Evolutionary conservation across 2,888 invertebrate genomes (phyloP).

Genomic region (Apamea epomidion): DNA sequence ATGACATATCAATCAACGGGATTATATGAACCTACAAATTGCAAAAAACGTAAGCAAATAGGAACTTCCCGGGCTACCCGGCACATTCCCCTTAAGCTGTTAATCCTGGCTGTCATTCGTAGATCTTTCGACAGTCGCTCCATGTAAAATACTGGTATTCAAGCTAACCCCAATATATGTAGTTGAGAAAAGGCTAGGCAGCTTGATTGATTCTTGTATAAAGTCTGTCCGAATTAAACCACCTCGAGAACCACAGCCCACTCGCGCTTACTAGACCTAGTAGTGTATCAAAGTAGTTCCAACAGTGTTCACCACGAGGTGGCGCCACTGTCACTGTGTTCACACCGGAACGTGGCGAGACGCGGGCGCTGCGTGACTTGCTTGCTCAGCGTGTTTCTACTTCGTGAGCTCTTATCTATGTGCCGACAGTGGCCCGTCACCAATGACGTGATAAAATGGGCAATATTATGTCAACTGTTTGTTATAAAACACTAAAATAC

Average conservation of each 20-base stretch:
- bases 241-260: too few species aligned
- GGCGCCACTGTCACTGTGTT: conserved; percentile 2
- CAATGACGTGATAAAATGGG: neutral
- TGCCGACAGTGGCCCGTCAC: neutral
- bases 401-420: neutral
- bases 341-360: neutral
- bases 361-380: conserved; percentile 12
- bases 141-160: too few species aligned
- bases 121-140: neutral
- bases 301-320: neutral
- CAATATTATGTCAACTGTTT: neutral
- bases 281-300: neutral
- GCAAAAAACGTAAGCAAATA: too few species aligned
- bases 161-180: too few species aligned
- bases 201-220: neutral
- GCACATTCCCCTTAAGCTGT: neutral
- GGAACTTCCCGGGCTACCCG: too few species aligned
- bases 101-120: neutral
- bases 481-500: neutral
- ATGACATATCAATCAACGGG: too few species aligned
- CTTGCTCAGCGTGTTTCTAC: neutral
- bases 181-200: too few species aligned
- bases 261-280: neutral
- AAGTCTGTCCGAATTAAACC: neutral
- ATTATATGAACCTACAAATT: too few species aligned